Evolutionary conservation across 2,797 vertebrate species (phyloP), one percentile per base, ranked within the genome.

Genomic region (Platalea minor): DNA sequence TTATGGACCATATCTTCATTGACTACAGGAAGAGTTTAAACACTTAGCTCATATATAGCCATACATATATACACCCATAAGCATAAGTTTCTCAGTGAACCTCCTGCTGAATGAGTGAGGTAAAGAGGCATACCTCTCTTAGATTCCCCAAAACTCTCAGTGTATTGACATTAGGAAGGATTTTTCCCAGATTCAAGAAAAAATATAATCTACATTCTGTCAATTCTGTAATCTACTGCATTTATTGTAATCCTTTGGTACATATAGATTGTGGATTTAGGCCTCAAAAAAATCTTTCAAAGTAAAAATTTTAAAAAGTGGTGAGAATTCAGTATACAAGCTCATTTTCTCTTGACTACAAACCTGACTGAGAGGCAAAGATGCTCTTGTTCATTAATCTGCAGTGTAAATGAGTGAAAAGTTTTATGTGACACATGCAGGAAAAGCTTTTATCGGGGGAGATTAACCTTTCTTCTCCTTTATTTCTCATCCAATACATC

Each of bases 391-490:
- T 80, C 2, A 0, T 85, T 61, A 57, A 72, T 35, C 14, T 25
- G 46, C 23, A 61, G 21, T 21, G 10, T 59, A 70, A 79, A 89
- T 19, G 17, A 87, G 11, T 28, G 33, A 89, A 92, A 91, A 68
- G 26, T 57, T 89, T 57, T 29, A 64, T 5, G 5, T 60, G 45
- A 80, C 45, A 28, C 18, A 12, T 10, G 15, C 23, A 90, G 39
- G 26, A 84, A 91, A 70, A 74, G n/a, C 8, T 84, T 93, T 76
- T 88, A 53, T 48, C 3, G 1, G 25, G 11, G 12, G 17, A 83
- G 21, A 67, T 83, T 45, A 96, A 61, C 24, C 7, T 80, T 96
- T 87, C 19, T 60, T 89, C 51, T 75, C 77, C 31, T 83, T 53
- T 75, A 53, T 84, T 95, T 88, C 63, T 94, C 54, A 33, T 80